phyloP scores from a whole-genome alignment of 2,888 invertebrate species.

The Lasioglossum vierecki region DNA sequence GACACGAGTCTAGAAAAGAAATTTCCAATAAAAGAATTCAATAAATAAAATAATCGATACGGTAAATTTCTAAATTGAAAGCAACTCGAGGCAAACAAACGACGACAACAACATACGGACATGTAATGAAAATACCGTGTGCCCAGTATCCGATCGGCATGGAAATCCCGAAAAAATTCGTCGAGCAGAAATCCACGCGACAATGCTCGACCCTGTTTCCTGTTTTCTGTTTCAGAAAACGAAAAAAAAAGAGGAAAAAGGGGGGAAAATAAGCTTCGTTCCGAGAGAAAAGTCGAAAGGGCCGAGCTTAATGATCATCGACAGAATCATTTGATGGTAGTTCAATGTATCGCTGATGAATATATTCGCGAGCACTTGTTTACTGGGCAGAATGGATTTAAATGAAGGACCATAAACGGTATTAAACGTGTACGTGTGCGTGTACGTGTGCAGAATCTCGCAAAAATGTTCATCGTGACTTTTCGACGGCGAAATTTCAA shows the following conservation, averaged over 20 bases:
- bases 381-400: background rate
- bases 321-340: background rate
- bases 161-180: background rate
- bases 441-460: background rate
- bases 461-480: background rate
- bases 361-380: slow-evolving; percentile 1
- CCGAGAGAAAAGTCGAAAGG: background rate
- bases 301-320: background rate
- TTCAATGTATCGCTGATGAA: background rate
- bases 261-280: background rate
- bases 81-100: background rate
- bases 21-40: no score
- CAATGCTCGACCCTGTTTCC: background rate
- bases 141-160: background rate
- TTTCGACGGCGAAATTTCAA: background rate
- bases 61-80: no score
- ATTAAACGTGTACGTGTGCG: background rate
- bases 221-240: background rate
- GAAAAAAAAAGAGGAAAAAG: background rate
- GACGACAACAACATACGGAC: background rate
- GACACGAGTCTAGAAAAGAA: no score
- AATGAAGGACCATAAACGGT: background rate
- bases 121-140: background rate
- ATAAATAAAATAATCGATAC: no score
- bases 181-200: background rate